Evolutionary conservation across 2,113 vertebrate genomes (phyloP).

Genomic region (Australoheros scitulus): DNA sequence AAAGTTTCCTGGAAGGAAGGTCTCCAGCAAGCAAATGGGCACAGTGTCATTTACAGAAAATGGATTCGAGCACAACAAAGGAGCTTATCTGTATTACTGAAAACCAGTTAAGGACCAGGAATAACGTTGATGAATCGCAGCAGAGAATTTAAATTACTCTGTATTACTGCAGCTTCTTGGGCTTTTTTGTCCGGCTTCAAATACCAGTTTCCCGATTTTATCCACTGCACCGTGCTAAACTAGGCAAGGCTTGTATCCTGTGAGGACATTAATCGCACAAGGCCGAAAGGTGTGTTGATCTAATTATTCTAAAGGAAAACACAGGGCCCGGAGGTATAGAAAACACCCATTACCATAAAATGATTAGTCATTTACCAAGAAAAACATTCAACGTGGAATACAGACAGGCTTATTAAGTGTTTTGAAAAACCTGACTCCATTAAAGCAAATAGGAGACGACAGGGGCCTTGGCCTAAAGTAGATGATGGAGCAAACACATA

Average conservation of each 20-base stretch:
- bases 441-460: constrained; percentile 39
- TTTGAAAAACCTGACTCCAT: constrained; percentile 38
- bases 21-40: not conserved
- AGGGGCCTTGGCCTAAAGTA: constrained; percentile 22
- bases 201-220: constrained; percentile 49
- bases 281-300: constrained; percentile 55
- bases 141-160: not conserved
- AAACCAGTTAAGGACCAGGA: not conserved
- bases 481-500: constrained; percentile 27
- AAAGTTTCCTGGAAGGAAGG: constrained; percentile 24
- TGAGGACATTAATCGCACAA: constrained; percentile 58
- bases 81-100: constrained; percentile 8
- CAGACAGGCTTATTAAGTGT: constrained; percentile 42
- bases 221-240: constrained; percentile 37
- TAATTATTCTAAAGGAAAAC: constrained; percentile 53
- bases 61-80: not conserved
- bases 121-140: not conserved
- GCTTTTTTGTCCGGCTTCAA: constrained; percentile 24
- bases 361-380: constrained; percentile 42
- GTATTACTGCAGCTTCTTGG: not conserved
- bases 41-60: constrained; percentile 14
- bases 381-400: constrained; percentile 30
- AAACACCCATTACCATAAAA: constrained; percentile 39
- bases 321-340: constrained; percentile 32
- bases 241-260: constrained; percentile 48